Evolutionary conservation across 2,888 invertebrate genomes (phyloP).

Genomic region (Drosophila sordidapex): DNA sequence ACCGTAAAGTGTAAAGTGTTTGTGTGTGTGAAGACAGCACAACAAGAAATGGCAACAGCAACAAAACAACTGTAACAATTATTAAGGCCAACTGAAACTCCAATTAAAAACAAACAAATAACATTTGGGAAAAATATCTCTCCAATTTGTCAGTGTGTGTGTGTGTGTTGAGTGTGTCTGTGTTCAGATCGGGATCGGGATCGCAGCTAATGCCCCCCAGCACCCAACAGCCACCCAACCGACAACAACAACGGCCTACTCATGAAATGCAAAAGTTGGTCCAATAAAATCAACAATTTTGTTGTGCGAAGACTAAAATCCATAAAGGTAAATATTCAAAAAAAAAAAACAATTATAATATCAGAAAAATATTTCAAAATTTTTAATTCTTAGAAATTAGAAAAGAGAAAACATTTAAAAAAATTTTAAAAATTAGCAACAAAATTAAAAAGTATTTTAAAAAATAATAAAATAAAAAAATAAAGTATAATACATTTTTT

Average conservation of each 20-base stretch:
- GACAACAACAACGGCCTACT: constrained; percentile 71
- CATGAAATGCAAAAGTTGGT: constrained; percentile 85
- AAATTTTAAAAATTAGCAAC: neutral
- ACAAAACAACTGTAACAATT: constrained; percentile 18
- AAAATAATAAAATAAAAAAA: too few relatives aligned
- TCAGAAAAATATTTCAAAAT: neutral
- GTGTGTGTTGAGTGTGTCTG: constrained; percentile 20
- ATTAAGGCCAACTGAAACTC: constrained; percentile 16
- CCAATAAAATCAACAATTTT: constrained; percentile 85
- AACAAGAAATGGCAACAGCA: constrained; percentile 26
- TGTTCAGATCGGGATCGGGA: constrained; percentile 42
- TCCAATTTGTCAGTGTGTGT: constrained; percentile 5
- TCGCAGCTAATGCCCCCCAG: constrained; percentile 22
- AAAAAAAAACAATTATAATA: neutral
- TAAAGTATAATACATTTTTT: neutral
- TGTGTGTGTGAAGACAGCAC: constrained; percentile 12
- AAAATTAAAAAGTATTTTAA: neutral
- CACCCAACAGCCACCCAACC: constrained; percentile 28
- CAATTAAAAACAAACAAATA: constrained; percentile 10
- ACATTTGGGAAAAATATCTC: constrained; percentile 23
- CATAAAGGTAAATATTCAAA: constrained; percentile 82
- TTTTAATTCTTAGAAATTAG: neutral
- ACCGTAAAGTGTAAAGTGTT: constrained; percentile 32
- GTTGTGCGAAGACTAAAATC: constrained; percentile 84
- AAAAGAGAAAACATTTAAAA: neutral